phyloP scores from a whole-genome alignment of 2,797 vertebrate species.

The Enteromius paludinosus region DNA sequence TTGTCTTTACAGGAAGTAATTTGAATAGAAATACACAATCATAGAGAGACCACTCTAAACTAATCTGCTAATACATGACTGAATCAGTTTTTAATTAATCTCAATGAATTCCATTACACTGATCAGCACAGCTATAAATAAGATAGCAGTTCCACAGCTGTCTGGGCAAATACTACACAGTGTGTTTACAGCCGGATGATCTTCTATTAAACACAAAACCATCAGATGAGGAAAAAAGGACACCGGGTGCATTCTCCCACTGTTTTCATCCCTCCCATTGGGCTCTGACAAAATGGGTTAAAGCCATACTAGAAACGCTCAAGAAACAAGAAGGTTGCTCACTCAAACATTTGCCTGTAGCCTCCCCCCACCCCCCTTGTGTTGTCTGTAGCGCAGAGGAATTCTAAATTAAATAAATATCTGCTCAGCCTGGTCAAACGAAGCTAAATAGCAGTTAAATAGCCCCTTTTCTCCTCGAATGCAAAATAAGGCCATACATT shows the following conservation, averaged over 20 bases:
- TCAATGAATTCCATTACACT: background rate
- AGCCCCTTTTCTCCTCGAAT: background rate
- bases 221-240: slow-evolving; percentile 15
- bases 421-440: background rate
- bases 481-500: slow-evolving; percentile 29
- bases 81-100: slow-evolving; percentile 6
- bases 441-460: background rate
- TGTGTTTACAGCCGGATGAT: slow-evolving; percentile 19
- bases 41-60: background rate
- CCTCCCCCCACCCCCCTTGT: background rate
- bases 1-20: background rate
- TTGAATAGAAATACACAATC: background rate
- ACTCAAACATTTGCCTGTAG: slow-evolving; percentile 26
- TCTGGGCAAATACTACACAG: background rate
- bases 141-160: slow-evolving; percentile 15
- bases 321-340: slow-evolving; percentile 39
- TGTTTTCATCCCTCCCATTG: slow-evolving; percentile 10
- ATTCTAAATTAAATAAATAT: slow-evolving; percentile 40
- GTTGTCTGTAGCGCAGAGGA: slow-evolving; percentile 26
- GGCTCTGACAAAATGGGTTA: slow-evolving; percentile 18
- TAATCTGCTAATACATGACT: background rate
- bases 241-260: slow-evolving; percentile 23
- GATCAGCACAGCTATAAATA: slow-evolving; percentile 2
- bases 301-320: slow-evolving; percentile 40
- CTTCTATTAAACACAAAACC: slow-evolving; percentile 19